phyloP scores from a whole-genome alignment of 2,797 vertebrate species.

The Mus caroli region DNA sequence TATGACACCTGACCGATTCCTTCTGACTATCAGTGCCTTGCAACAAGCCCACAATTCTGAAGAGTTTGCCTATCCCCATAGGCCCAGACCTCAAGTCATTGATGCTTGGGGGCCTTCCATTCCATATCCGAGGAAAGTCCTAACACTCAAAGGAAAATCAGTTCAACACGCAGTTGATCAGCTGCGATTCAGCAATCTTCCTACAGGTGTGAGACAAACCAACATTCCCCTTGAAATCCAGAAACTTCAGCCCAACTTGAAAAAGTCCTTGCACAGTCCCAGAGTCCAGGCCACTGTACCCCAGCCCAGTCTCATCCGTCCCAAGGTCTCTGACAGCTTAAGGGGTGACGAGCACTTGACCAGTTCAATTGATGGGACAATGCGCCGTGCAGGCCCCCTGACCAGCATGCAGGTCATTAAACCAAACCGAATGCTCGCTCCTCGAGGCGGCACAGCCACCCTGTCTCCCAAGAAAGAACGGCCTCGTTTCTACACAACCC shows the following conservation, averaged over 20 bases:
- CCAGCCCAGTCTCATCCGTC: constrained; percentile 69
- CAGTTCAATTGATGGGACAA: not conserved
- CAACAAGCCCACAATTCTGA: constrained; percentile 82
- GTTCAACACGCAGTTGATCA: constrained; percentile 49
- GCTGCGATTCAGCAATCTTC: constrained; percentile 21
- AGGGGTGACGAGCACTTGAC: not conserved
- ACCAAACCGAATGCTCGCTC: constrained; percentile 55
- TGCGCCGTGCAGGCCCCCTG: not conserved
- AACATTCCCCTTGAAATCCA: constrained; percentile 82
- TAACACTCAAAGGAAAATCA: constrained; percentile 49
- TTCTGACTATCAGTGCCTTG: constrained; percentile 86
- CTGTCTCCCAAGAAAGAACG: not conserved
- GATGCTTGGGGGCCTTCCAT: constrained; percentile 84
- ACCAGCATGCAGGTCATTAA: constrained; percentile 73
- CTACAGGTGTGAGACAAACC: constrained; percentile 74
- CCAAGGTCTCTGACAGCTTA: constrained; percentile 62
- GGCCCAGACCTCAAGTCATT: constrained; percentile 78
- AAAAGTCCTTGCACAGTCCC: constrained; percentile 78
- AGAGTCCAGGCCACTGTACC: constrained; percentile 85
- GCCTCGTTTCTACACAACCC: not conserved
- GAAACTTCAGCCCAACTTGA: constrained; percentile 81
- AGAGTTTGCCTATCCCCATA: constrained; percentile 79
- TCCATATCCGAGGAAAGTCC: not conserved
- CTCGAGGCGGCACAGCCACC: not conserved
- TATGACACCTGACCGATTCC: constrained; percentile 84